Conservation (phyloP, 2,113 vertebrate species). For the Daphoenositta chrysoptera region DNA sequence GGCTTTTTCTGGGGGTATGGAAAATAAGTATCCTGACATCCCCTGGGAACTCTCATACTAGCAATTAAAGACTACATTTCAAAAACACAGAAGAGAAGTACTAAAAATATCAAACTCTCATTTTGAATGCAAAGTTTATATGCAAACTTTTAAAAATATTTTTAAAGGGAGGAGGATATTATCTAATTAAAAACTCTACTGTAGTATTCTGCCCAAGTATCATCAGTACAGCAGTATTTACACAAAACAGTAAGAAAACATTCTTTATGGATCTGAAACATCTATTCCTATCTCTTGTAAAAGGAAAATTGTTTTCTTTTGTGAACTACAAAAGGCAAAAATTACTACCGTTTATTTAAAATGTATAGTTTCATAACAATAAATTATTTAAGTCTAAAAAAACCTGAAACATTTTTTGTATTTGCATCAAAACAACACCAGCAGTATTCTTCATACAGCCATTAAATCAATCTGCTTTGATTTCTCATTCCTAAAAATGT, state of each 20-base stretch:
- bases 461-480: neutral
- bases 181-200: neutral
- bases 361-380: neutral
- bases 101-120: neutral
- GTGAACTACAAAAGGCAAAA: neutral
- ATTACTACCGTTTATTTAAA: neutral
- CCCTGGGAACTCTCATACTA: neutral
- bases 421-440: neutral
- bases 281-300: neutral
- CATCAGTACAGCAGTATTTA: neutral
- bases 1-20: neutral
- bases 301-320: neutral
- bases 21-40: neutral
- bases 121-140: neutral
- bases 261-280: neutral
- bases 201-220: neutral
- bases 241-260: neutral
- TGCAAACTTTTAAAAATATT: neutral
- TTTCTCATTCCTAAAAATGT: neutral
- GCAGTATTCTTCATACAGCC: neutral
- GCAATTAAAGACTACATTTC: neutral
- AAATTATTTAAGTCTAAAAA: neutral
- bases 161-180: neutral
- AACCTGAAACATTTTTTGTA: accelerated
- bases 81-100: neutral